Conservation (phyloP, 2,888 invertebrate genomes). For the Idaea biselata region DNA sequence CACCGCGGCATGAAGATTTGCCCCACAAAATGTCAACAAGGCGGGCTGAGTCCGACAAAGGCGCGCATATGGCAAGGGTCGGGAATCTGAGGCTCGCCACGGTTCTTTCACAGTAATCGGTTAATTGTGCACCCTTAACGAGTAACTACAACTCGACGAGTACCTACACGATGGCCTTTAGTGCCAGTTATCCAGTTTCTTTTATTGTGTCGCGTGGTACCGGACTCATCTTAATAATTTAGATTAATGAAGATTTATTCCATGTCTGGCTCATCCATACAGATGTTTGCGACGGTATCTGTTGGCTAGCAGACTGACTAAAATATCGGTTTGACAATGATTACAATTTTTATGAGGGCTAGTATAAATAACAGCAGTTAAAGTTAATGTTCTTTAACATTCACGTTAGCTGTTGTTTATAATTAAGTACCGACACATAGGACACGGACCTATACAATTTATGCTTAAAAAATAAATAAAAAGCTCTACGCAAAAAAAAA, state of each 20-base stretch:
- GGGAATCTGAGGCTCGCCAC: conserved; percentile 56
- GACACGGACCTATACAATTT: no score
- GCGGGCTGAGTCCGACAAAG: conserved; percentile 72
- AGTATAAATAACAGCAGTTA: no score
- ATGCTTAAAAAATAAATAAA: no score
- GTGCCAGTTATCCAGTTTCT: conserved; percentile 8
- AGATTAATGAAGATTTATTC: conserved; percentile 12
- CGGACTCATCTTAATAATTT: conserved; percentile 12
- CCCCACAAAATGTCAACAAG: conserved; percentile 77
- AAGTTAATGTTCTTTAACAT: no score
- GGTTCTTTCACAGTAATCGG: conserved; percentile 65
- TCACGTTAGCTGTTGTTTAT: no score
- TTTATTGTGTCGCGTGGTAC: conserved; percentile 8
- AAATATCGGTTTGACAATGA: background rate
- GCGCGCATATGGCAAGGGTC: conserved; percentile 37
- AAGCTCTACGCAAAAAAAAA: no score
- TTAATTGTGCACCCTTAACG: conserved; percentile 65
- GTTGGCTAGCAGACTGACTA: background rate
- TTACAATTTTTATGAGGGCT: background rate
- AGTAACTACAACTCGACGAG: conserved; percentile 30
- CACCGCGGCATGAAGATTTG: conserved; percentile 77
- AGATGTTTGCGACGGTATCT: background rate
- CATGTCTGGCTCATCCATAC: conserved; percentile 3
- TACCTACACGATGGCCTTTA: conserved; percentile 15
- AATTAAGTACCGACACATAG: no score